These are phyloP conservation scores for Heliconius melpomene DNA, from an alignment of 1,140 invertebrate species.

Conservation along the genomic window DNA sequence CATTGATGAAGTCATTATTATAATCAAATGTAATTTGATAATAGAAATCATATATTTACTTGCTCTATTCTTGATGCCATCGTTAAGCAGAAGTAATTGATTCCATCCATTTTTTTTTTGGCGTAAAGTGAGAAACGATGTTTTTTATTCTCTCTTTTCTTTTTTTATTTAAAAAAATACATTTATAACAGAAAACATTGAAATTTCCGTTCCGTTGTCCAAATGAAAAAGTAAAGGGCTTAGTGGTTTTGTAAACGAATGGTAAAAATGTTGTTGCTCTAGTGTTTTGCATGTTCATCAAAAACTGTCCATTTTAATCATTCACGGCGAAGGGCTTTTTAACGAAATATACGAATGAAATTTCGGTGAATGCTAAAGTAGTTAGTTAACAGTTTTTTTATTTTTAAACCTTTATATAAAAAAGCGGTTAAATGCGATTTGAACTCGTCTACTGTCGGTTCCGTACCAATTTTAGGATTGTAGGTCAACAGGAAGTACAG, in stretches of 20 bases:
- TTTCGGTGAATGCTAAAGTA: background rate
- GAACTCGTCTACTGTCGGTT: too few relatives aligned
- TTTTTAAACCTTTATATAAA: background rate
- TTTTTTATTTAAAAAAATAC: background rate
- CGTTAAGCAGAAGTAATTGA: too few relatives aligned
- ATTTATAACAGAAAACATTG: background rate
- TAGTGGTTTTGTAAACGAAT: background rate
- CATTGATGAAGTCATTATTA: too few relatives aligned
- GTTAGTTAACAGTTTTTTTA: background rate
- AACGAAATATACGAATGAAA: conserved; percentile 4
- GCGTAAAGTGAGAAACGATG: too few relatives aligned
- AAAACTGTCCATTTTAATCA: conserved; percentile 8
- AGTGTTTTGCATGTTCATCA: conserved; percentile 2
- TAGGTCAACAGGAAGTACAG: too few relatives aligned
- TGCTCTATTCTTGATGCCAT: too few relatives aligned
- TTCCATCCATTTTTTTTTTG: too few relatives aligned
- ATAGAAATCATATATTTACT: too few relatives aligned
- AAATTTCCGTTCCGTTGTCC: background rate
- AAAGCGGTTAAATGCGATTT: too few relatives aligned
- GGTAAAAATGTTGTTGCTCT: background rate
- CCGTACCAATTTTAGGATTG: too few relatives aligned
- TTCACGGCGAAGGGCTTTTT: background rate
- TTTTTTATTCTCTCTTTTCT: too few relatives aligned
- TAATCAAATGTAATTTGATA: too few relatives aligned
- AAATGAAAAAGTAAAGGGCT: background rate